Percentiles rank a stretch among this genome's conserved stretches.
Evolutionary conservation across 2,797 vertebrate genomes (phyloP).

Genomic region (Labeo calbasu): DNA sequence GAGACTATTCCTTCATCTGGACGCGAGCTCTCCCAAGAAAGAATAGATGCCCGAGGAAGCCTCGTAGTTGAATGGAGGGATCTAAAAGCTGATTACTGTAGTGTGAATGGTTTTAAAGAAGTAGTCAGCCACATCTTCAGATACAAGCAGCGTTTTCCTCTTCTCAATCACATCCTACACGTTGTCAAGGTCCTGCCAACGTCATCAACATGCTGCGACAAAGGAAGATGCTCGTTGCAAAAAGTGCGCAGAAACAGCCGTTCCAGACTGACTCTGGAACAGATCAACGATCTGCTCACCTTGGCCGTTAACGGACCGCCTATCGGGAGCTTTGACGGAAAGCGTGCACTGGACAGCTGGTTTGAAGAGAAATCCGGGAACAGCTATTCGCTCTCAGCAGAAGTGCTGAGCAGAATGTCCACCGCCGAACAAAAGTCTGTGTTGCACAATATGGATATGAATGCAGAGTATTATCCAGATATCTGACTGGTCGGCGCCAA

Average conservation of each 20-base stretch:
- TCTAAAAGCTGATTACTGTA: constrained; percentile 92
- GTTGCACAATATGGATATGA: constrained; percentile 84
- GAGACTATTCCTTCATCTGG: constrained; percentile 82
- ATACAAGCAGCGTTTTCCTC: constrained; percentile 91
- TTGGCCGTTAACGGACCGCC: constrained; percentile 90
- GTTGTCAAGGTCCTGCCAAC: constrained; percentile 89
- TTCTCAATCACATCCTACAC: constrained; percentile 89
- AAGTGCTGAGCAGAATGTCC: constrained; percentile 88
- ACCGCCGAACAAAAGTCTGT: constrained; percentile 84
- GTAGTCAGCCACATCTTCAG: constrained; percentile 88
- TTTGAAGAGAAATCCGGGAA: constrained; percentile 96
- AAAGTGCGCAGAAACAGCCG: constrained; percentile 89
- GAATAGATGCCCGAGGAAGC: constrained; percentile 80
- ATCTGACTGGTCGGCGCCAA: constrained; percentile 75
- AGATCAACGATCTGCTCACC: constrained; percentile 90
- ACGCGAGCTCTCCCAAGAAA: constrained; percentile 79
- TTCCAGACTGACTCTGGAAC: constrained; percentile 89
- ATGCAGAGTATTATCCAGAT: constrained; percentile 88
- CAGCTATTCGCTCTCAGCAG: constrained; percentile 84
- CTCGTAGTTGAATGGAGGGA: constrained; percentile 92
- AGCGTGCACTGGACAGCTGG: constrained; percentile 94
- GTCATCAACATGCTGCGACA: constrained; percentile 90
- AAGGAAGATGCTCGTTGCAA: constrained; percentile 85
- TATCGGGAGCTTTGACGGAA: constrained; percentile 90
- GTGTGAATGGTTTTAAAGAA: constrained; percentile 91